Conservation (phyloP, 2,888 invertebrate species). For the Hyposoter dolosus region DNA sequence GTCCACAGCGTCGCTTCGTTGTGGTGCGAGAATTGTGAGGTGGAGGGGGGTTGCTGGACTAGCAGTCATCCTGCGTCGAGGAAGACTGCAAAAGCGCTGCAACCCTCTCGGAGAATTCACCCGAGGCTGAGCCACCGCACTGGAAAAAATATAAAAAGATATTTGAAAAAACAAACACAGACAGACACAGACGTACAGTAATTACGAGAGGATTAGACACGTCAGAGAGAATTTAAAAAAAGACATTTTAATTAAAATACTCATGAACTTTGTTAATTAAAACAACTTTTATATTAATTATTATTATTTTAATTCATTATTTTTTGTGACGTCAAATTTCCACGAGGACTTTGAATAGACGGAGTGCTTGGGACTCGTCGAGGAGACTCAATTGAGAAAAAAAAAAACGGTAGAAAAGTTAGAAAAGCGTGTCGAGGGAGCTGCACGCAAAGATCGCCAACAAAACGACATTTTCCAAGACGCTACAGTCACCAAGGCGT, state of each 20-base stretch:
- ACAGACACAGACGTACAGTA: not conserved
- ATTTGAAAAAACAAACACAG: not conserved
- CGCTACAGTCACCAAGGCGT: conserved; percentile 5
- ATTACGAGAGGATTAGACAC: not conserved
- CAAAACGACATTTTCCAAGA: not conserved
- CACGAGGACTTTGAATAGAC: not conserved
- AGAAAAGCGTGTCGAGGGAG: not conserved
- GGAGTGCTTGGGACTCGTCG: not conserved
- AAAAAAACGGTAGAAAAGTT: not conserved
- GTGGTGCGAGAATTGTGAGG: not conserved
- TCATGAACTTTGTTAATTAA: too few relatives aligned
- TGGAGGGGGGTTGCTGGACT: conserved; percentile 69
- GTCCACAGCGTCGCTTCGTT: conserved; percentile 1
- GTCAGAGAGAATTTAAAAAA: not conserved
- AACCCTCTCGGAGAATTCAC: conserved; percentile 79
- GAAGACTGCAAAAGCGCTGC: conserved; percentile 80
- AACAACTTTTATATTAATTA: conserved; percentile 11
- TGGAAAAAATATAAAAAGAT: conserved; percentile 70
- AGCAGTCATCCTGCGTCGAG: conserved; percentile 81
- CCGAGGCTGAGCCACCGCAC: conserved; percentile 76
- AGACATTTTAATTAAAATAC: conserved; percentile 26
- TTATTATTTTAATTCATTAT: conserved; percentile 6
- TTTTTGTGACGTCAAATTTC: not conserved
- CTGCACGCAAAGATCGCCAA: not conserved
- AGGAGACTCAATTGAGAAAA: not conserved